Evolutionary conservation across 2,797 vertebrate genomes (phyloP), one percentile per base, ranked within the genome.

Genomic region (Mormyrops attenuatus): DNA sequence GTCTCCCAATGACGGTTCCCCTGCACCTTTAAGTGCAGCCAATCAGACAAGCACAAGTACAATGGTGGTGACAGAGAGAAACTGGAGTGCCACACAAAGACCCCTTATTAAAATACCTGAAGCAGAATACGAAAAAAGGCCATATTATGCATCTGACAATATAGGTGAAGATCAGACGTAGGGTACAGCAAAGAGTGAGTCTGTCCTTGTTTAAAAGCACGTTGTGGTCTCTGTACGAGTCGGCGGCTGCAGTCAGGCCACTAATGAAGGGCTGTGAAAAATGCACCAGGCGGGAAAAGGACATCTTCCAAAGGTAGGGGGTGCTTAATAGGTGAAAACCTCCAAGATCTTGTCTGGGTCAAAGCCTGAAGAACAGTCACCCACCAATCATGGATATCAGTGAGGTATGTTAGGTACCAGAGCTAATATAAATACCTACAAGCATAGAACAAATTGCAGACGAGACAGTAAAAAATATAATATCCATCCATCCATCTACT

Each of bases 61-160:
- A 89, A 90, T 89, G 92, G 92, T 55, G 90, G 93, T 92, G 90
- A 91, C 94, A 92, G 91, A 89, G 90, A 93, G 92, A 94, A 89
- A 91, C 91, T 90, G 88, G 92, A 94, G 93, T 91, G 50, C 94
- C 94, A 94, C 94, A 96, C 94, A 94, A 95, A 95, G 93, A 91
- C 90, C 73, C 90, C 94, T 96, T 95, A 96, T 96, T 97, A 96
- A 97, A 96, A 95, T 94, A 94, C 95, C 93, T 96, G 95, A 94
- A 94, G 93, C 94, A 90, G 95, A 93, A 95, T 93, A 91, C 90
- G 91, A 88, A 90, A 89, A 88, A 82, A 88, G 88, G 90, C 90
- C 92, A 93, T 92, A 94, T 94, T 94, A 92, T 92, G 93, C 92
- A 89, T 93, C 89, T 92, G 38, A 91, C 93, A 92, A 94, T 92